phyloP scores from a whole-genome alignment of 2,888 invertebrate species.

The Thysanoteuthis rhombus region DNA sequence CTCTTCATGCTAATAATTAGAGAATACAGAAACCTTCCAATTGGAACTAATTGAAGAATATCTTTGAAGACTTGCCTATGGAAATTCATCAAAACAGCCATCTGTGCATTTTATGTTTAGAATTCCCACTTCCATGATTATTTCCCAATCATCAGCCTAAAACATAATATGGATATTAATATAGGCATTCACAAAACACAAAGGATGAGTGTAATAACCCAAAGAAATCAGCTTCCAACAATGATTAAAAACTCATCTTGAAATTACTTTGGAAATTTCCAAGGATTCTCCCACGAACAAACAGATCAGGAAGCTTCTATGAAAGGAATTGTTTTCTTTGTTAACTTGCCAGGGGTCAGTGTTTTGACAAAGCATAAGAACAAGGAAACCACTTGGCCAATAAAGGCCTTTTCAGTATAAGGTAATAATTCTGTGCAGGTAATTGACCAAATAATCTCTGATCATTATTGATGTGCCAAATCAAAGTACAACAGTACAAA shows the following conservation, averaged over 20 bases:
- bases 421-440: neutral
- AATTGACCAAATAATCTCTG: neutral
- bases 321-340: constrained; percentile 12
- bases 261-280: constrained; percentile 12
- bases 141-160: neutral
- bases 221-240: neutral
- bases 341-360: neutral
- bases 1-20: neutral
- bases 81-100: neutral
- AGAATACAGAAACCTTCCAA: neutral
- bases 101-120: neutral
- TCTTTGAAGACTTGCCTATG: neutral
- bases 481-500: neutral
- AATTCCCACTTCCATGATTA: neutral
- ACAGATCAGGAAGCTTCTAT: neutral
- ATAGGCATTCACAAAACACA: neutral
- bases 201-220: neutral
- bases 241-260: neutral
- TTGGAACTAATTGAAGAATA: neutral
- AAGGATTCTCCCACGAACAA: neutral
- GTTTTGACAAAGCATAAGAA: neutral
- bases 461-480: neutral
- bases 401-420: neutral
- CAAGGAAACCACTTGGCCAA: neutral
- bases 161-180: neutral